Conservation (phyloP, 2,113 vertebrate genomes). For the Callipepla squamata region DNA sequence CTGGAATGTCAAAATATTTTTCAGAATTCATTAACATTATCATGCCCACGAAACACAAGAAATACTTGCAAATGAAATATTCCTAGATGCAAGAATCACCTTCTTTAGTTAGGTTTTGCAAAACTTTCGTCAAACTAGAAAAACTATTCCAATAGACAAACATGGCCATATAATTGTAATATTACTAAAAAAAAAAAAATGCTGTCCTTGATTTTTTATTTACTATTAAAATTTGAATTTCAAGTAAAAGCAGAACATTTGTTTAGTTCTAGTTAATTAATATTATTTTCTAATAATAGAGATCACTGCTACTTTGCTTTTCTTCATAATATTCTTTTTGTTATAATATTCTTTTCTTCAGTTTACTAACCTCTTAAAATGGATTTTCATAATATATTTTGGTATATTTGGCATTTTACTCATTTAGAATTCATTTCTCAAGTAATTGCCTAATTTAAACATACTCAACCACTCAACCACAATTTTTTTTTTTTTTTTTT, state of each 20-base stretch:
- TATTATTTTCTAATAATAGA: background rate
- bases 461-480: fast-evolving
- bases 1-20: background rate
- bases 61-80: background rate
- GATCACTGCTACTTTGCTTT: background rate
- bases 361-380: background rate
- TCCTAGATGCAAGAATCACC: background rate
- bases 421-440: background rate
- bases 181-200: background rate
- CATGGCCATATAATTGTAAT: background rate
- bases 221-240: background rate
- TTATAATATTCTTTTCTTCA: fast-evolving
- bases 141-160: background rate
- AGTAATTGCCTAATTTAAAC: background rate
- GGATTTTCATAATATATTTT: background rate
- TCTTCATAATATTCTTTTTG: background rate
- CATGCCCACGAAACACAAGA: background rate
- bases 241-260: background rate
- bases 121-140: background rate
- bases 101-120: background rate
- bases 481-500: background rate
- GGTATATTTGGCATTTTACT: background rate
- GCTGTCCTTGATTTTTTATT: background rate
- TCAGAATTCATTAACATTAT: background rate
- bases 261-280: background rate